Evolutionary conservation across 2,888 invertebrate species (phyloP).

Genomic region (Ophion obscuratus): DNA sequence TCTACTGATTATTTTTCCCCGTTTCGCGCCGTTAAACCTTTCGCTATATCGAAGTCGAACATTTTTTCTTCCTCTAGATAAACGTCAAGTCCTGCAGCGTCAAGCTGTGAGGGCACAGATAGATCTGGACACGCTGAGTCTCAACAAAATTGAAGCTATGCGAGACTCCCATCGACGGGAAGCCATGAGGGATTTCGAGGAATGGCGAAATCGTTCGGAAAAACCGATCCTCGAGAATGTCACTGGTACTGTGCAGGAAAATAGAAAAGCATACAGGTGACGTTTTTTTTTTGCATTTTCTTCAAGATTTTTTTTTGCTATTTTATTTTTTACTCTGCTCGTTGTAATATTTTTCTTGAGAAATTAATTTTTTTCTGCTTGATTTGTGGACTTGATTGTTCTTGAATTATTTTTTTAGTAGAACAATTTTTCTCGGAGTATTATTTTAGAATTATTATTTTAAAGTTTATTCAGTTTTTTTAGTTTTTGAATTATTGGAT

Average conservation of each 20-base stretch:
- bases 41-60: constrained; percentile 11
- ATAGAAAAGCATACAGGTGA: constrained; percentile 76
- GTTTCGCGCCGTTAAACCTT: constrained; percentile 6
- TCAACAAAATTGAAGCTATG: constrained; percentile 87
- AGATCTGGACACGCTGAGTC: constrained; percentile 86
- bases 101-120: constrained; percentile 87
- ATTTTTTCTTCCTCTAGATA: constrained; percentile 77
- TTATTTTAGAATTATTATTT: no score
- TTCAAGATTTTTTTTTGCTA: constrained; percentile 3
- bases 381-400: no score
- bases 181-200: constrained; percentile 88
- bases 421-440: no score
- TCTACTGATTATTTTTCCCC: constrained; percentile 18
- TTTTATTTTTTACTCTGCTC: not conserved
- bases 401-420: no score
- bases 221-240: constrained; percentile 72
- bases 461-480: no score
- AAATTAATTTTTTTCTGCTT: no score
- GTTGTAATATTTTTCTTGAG: not conserved
- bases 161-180: constrained; percentile 87
- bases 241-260: constrained; percentile 73
- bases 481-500: no score
- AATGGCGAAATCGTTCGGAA: constrained; percentile 85
- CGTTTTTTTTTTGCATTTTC: not conserved
- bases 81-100: constrained; percentile 86